These are phyloP conservation scores for Calyptomena viridis DNA, from an alignment of 2,113 vertebrate species.

Conservation along the genomic window DNA sequence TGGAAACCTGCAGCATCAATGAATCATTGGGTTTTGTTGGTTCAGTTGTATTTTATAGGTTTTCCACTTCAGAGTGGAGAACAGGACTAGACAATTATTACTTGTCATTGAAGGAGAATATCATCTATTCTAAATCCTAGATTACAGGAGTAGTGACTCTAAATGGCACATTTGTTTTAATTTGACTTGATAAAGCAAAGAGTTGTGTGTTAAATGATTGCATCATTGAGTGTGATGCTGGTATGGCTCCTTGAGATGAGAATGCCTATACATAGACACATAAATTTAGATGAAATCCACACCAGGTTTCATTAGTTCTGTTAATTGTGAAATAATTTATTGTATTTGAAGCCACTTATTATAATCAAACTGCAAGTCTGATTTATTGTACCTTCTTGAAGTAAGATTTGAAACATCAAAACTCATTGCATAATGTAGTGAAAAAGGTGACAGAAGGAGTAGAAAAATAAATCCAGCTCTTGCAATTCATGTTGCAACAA, in stretches of 20 bases:
- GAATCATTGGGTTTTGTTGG: background rate
- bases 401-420: background rate
- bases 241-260: background rate
- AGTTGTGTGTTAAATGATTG: background rate
- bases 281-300: background rate
- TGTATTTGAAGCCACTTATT: background rate
- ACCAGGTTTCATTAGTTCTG: background rate
- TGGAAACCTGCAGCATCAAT: background rate
- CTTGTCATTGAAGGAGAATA: background rate
- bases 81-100: background rate
- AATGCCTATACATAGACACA: rapidly evolving
- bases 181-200: background rate
- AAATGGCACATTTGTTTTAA: background rate
- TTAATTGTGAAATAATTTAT: background rate
- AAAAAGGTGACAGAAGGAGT: background rate
- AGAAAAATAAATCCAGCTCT: background rate
- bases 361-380: background rate
- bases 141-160: background rate
- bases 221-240: background rate
- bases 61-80: background rate
- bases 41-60: background rate
- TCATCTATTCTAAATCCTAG: background rate
- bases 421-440: background rate
- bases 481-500: background rate
- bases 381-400: background rate